Percentiles rank a stretch among this genome's conserved stretches.
Evolutionary conservation across 2,113 vertebrate species (phyloP).

Genomic region (Sigmodon hispidus): DNA sequence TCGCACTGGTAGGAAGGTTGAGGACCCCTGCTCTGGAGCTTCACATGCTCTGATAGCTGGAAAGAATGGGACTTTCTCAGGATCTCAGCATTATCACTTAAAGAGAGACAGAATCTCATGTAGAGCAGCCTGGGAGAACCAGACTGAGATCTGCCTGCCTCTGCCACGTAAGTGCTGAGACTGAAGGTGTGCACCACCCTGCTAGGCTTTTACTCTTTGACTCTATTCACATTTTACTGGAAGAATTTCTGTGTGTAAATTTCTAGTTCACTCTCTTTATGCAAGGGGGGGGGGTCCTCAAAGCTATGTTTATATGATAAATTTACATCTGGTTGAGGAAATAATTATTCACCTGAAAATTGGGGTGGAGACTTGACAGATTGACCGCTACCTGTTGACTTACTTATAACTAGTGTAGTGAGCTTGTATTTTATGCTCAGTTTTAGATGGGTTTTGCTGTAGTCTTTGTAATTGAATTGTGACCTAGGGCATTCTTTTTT

Average conservation of each 20-base stretch:
- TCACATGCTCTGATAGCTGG: neutral
- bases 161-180: neutral
- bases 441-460: neutral
- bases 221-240: neutral
- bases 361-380: neutral
- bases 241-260: neutral
- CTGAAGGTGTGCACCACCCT: neutral
- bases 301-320: neutral
- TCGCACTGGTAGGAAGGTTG: neutral
- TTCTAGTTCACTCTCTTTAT: neutral
- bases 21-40: neutral
- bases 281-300: neutral
- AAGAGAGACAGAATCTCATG: neutral
- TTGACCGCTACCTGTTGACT: neutral
- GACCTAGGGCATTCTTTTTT: neutral
- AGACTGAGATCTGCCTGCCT: neutral
- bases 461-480: neutral
- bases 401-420: neutral
- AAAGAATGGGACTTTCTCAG: neutral
- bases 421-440: neutral
- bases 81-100: neutral
- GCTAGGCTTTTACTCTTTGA: neutral
- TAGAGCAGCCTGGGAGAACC: too few species aligned
- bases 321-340: neutral
- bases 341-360: neutral